phyloP scores from a whole-genome alignment of 1,140 invertebrate species.

The Steinernema khuongi region DNA sequence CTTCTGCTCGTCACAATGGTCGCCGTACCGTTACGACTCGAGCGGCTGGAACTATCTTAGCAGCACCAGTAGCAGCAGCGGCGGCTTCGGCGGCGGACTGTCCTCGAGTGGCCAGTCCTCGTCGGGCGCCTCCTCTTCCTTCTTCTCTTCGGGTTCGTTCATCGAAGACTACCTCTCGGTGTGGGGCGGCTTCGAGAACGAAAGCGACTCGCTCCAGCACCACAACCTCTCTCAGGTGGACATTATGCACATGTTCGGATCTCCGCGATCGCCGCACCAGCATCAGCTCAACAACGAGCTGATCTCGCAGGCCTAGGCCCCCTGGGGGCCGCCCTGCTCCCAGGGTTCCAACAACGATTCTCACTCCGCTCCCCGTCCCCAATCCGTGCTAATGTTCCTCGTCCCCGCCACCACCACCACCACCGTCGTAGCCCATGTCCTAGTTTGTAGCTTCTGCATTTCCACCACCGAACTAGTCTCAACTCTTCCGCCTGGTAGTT shows the following conservation, averaged over 20 bases:
- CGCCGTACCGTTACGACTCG: constrained; percentile 16
- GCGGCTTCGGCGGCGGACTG: background rate
- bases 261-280: constrained; percentile 14
- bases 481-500: constrained; percentile 6
- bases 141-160: constrained; percentile 16
- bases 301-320: constrained; percentile 8
- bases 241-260: constrained; percentile 16
- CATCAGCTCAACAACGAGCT: constrained; percentile 15
- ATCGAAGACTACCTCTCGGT: constrained; percentile 13
- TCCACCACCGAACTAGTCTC: constrained; percentile 13
- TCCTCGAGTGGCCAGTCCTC: background rate
- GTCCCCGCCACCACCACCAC: background rate
- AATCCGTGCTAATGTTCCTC: constrained; percentile 6
- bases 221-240: constrained; percentile 14
- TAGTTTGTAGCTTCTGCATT: background rate
- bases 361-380: background rate
- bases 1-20: constrained; percentile 15
- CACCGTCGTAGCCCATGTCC: background rate
- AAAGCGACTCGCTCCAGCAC: constrained; percentile 9
- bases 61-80: background rate
- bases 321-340: background rate
- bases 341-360: constrained; percentile 12
- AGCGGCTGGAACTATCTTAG: background rate
- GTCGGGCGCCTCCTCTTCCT: background rate
- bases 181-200: constrained; percentile 12